Percentiles rank a stretch among this genome's conserved stretches.
These are phyloP conservation scores for Holocentrus rufus DNA, from an alignment of 2,797 vertebrate species.

Conservation along the genomic window DNA sequence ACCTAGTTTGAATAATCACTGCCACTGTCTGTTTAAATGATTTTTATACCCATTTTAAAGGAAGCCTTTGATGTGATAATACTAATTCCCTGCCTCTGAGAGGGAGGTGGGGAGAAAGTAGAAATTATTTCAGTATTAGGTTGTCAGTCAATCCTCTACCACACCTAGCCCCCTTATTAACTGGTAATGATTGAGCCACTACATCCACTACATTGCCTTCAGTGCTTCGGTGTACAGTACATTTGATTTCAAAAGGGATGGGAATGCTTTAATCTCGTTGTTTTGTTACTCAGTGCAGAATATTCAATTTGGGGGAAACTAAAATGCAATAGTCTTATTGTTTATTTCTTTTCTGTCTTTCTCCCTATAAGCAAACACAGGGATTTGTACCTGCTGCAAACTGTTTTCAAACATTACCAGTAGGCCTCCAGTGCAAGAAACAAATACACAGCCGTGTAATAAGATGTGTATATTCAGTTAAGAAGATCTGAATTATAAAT, in stretches of 20 bases:
- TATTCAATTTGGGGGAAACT: slow-evolving; percentile 41
- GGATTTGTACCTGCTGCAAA: slow-evolving; percentile 5
- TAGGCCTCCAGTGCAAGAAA: background rate
- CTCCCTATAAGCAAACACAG: slow-evolving; percentile 8
- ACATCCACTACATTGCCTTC: slow-evolving; percentile 71
- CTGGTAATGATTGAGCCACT: slow-evolving; percentile 95
- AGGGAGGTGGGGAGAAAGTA: slow-evolving; percentile 83
- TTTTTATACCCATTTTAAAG: slow-evolving; percentile 92
- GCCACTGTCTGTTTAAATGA: slow-evolving; percentile 97
- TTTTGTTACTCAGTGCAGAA: slow-evolving; percentile 50
- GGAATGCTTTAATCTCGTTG: slow-evolving; percentile 65
- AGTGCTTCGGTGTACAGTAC: slow-evolving; percentile 75
- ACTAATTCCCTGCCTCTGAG: slow-evolving; percentile 90
- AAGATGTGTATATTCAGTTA: background rate
- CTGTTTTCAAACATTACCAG: background rate
- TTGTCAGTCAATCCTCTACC: slow-evolving; percentile 94
- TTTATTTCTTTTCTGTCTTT: slow-evolving; percentile 28
- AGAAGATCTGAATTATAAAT: background rate
- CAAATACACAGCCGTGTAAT: background rate
- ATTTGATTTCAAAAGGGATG: slow-evolving; percentile 80
- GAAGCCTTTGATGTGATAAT: slow-evolving; percentile 98
- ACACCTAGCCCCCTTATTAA: slow-evolving; percentile 90
- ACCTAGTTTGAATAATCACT: slow-evolving; percentile 96
- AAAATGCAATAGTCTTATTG: slow-evolving; percentile 26
- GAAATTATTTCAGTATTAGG: slow-evolving; percentile 96